Conservation (phyloP, 1,140 invertebrate species). For the Cryptotermes secundus region DNA sequence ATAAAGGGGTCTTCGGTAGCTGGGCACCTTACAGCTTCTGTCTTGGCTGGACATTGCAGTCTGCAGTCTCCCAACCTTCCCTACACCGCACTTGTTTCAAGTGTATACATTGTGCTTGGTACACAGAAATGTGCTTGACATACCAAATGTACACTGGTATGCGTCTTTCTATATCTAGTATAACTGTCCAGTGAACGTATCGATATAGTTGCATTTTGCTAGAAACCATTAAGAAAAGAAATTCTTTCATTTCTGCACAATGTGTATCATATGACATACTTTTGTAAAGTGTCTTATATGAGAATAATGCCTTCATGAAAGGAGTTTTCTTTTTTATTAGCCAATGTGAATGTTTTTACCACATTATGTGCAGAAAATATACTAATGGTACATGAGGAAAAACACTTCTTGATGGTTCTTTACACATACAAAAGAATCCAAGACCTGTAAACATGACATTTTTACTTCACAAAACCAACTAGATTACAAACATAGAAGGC, state of each 20-base stretch:
- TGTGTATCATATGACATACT: not conserved
- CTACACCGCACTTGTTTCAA: no score
- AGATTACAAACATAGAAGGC: not conserved
- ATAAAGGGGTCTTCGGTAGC: not conserved
- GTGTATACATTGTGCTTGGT: not conserved
- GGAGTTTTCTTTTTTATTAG: not conserved
- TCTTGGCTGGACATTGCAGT: not conserved
- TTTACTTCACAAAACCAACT: not conserved
- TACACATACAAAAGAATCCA: not conserved
- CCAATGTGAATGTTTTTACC: not conserved
- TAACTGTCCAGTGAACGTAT: not conserved
- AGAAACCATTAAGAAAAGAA: not conserved
- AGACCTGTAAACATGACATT: not conserved
- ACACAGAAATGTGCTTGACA: not conserved
- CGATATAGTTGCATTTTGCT: not conserved
- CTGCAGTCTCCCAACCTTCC: no score
- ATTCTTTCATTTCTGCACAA: not conserved
- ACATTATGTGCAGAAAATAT: not conserved
- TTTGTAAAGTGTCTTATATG: not conserved
- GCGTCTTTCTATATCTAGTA: not conserved
- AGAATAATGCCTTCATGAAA: not conserved
- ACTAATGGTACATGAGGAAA: not conserved
- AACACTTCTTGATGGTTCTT: not conserved
- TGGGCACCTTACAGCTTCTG: not conserved
- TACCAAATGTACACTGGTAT: not conserved